phyloP scores from a whole-genome alignment of 2,888 invertebrate species.

The Sericinus montela region DNA sequence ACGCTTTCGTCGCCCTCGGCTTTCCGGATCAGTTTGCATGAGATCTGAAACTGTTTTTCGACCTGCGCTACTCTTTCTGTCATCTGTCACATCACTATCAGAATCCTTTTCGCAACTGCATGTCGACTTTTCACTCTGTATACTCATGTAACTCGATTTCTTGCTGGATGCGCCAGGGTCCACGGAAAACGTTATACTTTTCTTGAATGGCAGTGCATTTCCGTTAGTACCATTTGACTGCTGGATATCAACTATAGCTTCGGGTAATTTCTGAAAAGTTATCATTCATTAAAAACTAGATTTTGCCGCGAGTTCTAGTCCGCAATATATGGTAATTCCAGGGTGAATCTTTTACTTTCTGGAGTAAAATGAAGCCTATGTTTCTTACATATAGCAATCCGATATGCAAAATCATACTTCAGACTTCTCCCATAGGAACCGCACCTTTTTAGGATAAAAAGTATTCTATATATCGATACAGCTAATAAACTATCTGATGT shows the following conservation, averaged over 20 bases:
- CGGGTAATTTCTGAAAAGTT: slow-evolving; percentile 45
- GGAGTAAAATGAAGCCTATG: no score
- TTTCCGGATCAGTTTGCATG: slow-evolving; percentile 45
- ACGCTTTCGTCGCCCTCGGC: slow-evolving; percentile 50
- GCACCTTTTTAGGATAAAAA: no score
- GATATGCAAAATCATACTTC: no score
- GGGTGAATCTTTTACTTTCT: no score
- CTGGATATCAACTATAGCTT: slow-evolving; percentile 28
- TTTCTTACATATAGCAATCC: no score
- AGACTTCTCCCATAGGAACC: no score
- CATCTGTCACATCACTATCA: slow-evolving; percentile 37
- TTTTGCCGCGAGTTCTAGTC: no score
- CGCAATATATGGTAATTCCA: no score
- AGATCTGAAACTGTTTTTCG: slow-evolving; percentile 60
- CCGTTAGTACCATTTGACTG: slow-evolving; percentile 36
- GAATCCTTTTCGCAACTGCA: slow-evolving; percentile 43
- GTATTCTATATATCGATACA: no score
- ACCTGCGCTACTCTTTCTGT: slow-evolving; percentile 51
- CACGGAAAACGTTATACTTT: slow-evolving; percentile 31
- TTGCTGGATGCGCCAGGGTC: slow-evolving; percentile 39
- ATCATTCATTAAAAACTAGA: no score
- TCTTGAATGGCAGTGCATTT: slow-evolving; percentile 26
- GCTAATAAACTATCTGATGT: no score
- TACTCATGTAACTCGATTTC: slow-evolving; percentile 51
- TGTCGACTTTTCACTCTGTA: slow-evolving; percentile 43